phyloP scores from a whole-genome alignment of 2,797 vertebrate species.

The Acrocephalus scirpaceus region DNA sequence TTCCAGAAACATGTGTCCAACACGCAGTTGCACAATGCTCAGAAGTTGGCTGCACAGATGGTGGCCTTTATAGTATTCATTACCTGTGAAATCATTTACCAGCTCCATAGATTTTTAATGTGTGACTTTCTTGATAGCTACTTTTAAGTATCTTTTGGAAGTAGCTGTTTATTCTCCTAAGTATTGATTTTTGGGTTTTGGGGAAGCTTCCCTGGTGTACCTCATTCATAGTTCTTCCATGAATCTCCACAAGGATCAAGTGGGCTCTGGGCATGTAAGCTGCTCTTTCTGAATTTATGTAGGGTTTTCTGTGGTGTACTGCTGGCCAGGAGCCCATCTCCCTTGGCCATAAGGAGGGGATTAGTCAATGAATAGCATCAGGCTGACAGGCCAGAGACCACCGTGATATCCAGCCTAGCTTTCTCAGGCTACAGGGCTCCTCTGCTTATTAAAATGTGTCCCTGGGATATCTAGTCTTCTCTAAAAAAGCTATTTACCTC shows the following conservation, averaged over 20 bases:
- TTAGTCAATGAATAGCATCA: background rate
- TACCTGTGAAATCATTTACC: background rate
- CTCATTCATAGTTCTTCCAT: background rate
- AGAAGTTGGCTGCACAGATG: background rate
- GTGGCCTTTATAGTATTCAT: background rate
- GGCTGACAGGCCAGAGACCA: background rate
- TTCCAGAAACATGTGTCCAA: background rate
- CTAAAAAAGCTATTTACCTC: background rate
- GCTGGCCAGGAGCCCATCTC: background rate
- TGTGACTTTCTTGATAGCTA: background rate
- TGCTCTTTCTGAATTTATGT: background rate
- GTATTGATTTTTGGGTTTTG: fast-evolving
- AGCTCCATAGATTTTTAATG: background rate
- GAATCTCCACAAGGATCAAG: background rate
- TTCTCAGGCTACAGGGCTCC: background rate
- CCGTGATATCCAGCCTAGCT: fast-evolving
- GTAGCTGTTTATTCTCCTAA: background rate
- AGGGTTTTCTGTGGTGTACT: background rate
- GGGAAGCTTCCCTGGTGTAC: background rate
- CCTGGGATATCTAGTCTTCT: background rate
- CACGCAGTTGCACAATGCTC: fast-evolving
- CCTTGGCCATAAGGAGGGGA: fast-evolving
- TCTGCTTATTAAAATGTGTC: background rate
- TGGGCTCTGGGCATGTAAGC: background rate
- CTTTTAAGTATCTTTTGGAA: background rate